These are phyloP conservation scores for Zonitis immaculata DNA, from an alignment of 2,888 invertebrate species.

Conservation along the genomic window DNA sequence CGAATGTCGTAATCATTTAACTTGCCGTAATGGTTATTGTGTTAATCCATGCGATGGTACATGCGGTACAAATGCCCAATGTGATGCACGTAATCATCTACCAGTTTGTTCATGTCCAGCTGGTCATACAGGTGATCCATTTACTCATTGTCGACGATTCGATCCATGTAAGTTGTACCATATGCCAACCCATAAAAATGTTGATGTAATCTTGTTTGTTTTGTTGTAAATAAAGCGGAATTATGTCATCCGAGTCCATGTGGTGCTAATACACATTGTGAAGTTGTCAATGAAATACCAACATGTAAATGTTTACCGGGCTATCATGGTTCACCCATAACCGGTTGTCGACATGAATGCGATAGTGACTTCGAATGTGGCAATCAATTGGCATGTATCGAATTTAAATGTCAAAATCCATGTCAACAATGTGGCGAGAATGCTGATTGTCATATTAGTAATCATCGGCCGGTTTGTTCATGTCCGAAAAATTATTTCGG, in stretches of 20 bases:
- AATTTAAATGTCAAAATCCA: slow-evolving; percentile 71
- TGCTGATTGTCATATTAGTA: slow-evolving; percentile 72
- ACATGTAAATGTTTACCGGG: slow-evolving; percentile 76
- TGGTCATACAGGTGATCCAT: slow-evolving; percentile 77
- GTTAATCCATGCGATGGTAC: slow-evolving; percentile 72
- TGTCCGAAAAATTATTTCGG: slow-evolving; percentile 72
- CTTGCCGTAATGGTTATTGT: slow-evolving; percentile 73
- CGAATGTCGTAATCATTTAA: slow-evolving; percentile 68
- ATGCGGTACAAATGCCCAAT: slow-evolving; percentile 72
- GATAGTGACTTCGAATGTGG: slow-evolving; percentile 72
- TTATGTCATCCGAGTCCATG: slow-evolving; percentile 80
- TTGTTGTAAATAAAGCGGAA: slow-evolving; percentile 67
- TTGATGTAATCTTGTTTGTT: too few species aligned
- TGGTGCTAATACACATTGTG: slow-evolving; percentile 75
- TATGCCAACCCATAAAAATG: too few species aligned
- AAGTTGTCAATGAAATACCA: slow-evolving; percentile 69
- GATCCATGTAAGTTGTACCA: slow-evolving; percentile 75
- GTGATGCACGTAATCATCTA: slow-evolving; percentile 71
- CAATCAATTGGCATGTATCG: slow-evolving; percentile 64
- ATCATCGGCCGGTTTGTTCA: slow-evolving; percentile 72
- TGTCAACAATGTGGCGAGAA: slow-evolving; percentile 72
- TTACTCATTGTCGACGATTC: slow-evolving; percentile 63
- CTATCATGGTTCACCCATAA: slow-evolving; percentile 69
- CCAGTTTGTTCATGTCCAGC: slow-evolving; percentile 74
- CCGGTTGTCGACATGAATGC: slow-evolving; percentile 79